Evolutionary conservation across 1,140 invertebrate genomes (phyloP), one percentile per base, ranked within the genome.

Genomic region (Lycorma delicatula): DNA sequence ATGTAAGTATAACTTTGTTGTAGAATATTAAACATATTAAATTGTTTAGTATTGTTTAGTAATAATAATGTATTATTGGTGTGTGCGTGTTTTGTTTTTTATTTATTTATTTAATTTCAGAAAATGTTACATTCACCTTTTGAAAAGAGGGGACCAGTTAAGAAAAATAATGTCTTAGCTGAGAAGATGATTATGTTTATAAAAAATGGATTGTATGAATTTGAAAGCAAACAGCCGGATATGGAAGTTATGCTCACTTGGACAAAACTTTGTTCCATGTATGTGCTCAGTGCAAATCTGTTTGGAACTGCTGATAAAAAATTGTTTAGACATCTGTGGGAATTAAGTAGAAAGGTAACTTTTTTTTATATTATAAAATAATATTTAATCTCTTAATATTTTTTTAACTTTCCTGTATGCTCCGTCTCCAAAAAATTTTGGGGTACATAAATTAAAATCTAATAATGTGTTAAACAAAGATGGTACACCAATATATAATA

Each of bases 261-360:
- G 74, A 79, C 91, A 18, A 83, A 84, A 68, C 70, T 85, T 1
- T 88, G 86, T 74, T 75, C 81, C 22, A 73, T 91, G 1, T 82
- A 83, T 71, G 81, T 87, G 3, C 73, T 93, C 18, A 79, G 83
- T 55, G 80, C 81, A 60, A 80, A 84, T 65, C 74, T 91, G n/a
- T 91, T 89, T 74, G 83, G 85, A 22, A 78, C 75, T 41, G 77
- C 78, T 59, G 91, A 95, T 65, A 91, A 84, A 68, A 91, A 87
- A 74, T 68, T 87, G 11, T 79, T 89, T 47, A 87, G 83, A 73
- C 72, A 76, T 56, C 63, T 93, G 7, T 74, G 81, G 63, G 89
- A 92, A 61, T 66, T 83, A 1, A 83, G 90, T 68, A 85, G 82
- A 71, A 91, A 88, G 77, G 82, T 86, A 67, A 62, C 34, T 48